A percentile compares a stretch with the other conserved stretches of the same genome.
phyloP scores from a whole-genome alignment of 92 coral and sea anemone genomes.

The Parazoanthus swiftii region DNA sequence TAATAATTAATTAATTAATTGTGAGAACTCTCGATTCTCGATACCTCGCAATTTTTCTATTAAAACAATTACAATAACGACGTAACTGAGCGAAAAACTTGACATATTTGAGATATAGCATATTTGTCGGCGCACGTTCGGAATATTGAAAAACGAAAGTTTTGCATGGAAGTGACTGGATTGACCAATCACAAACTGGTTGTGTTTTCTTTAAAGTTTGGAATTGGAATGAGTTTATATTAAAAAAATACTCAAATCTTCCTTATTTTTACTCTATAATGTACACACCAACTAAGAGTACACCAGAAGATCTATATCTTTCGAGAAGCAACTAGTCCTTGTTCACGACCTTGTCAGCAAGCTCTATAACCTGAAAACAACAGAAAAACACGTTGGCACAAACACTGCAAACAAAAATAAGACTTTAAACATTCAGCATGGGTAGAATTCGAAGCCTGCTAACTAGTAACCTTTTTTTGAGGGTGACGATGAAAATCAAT shows the following conservation, averaged over 20 bases:
- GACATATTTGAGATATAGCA: background rate
- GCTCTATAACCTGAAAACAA: slow-evolving; percentile 23
- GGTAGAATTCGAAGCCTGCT: too few species aligned
- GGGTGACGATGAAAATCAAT: too few species aligned
- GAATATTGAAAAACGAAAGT: background rate
- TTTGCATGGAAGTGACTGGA: background rate
- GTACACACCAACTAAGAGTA: background rate
- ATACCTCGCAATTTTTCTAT: too few species aligned
- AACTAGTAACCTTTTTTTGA: too few species aligned
- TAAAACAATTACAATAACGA: background rate
- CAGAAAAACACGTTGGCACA: background rate
- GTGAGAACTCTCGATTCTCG: background rate
- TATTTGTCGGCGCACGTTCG: background rate
- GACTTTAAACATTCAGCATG: too few species aligned
- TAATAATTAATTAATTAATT: too few species aligned
- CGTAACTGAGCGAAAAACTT: background rate
- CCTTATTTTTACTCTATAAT: background rate
- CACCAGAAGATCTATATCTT: background rate
- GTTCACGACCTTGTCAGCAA: slow-evolving; percentile 24
- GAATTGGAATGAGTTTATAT: background rate
- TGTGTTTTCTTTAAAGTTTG: too few species aligned
- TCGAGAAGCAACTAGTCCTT: background rate
- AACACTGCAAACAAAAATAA: background rate
- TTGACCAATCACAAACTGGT: background rate
- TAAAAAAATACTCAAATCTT: too few species aligned